Evolutionary conservation across 2,797 vertebrate species (phyloP).

Genomic region (Lepilemur septentrionalis): DNA sequence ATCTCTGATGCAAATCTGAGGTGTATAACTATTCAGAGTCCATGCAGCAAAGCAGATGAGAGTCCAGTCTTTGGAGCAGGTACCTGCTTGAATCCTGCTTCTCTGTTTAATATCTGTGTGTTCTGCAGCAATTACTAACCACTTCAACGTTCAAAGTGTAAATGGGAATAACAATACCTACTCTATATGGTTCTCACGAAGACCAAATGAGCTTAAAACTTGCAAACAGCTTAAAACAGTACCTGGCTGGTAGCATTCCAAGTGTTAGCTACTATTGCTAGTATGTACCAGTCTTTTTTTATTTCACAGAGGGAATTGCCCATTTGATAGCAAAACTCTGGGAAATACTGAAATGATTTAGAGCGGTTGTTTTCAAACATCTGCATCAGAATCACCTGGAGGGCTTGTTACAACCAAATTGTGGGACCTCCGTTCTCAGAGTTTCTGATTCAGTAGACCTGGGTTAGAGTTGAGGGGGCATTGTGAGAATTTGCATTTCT

Average conservation of each 20-base stretch:
- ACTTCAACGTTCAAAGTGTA: not conserved
- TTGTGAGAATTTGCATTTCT: not conserved
- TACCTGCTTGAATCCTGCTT: not conserved
- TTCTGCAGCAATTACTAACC: not conserved
- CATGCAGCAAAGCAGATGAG: not conserved
- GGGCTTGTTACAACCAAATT: not conserved
- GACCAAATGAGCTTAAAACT: not conserved
- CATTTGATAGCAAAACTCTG: not conserved
- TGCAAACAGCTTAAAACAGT: not conserved
- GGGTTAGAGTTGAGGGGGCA: accelerated
- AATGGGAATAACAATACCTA: not conserved
- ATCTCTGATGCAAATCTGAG: not conserved
- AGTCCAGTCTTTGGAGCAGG: not conserved
- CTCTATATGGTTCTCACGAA: not conserved
- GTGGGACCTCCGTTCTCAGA: not conserved
- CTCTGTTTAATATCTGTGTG: not conserved
- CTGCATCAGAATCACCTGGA: not conserved
- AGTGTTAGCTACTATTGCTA: not conserved
- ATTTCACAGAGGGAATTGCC: not conserved
- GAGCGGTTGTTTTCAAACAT: not conserved
- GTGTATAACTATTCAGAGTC: not conserved
- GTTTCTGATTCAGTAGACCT: not conserved
- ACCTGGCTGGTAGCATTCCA: not conserved
- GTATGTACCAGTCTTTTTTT: not conserved
- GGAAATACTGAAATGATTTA: not conserved